phyloP scores from a whole-genome alignment of 1,140 invertebrate genomes.

The Hylaeus anthracinus region DNA sequence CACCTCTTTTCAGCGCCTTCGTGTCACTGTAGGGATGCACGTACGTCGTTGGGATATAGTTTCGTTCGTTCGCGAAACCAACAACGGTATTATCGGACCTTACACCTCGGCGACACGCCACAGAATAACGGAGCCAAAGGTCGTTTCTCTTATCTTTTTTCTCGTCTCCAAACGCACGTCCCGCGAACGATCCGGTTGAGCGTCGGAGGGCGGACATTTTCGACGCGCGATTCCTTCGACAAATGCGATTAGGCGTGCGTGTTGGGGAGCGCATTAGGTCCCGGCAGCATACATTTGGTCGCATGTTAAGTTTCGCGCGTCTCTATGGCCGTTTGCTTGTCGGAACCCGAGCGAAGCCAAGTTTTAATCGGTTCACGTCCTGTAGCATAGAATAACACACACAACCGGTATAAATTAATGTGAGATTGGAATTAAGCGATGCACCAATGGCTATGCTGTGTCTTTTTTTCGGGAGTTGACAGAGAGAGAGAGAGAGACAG shows the following conservation, averaged over 20 bases:
- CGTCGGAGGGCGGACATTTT: slow-evolving; percentile 42
- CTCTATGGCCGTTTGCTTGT: slow-evolving; percentile 75
- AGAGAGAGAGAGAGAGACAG: no score
- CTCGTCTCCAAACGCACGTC: slow-evolving; percentile 41
- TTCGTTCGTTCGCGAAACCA: slow-evolving; percentile 51
- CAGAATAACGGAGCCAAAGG: slow-evolving; percentile 78
- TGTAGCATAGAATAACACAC: slow-evolving; percentile 76
- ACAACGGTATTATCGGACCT: slow-evolving; percentile 47
- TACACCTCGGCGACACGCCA: slow-evolving; percentile 66
- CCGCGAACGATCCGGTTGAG: slow-evolving; percentile 56
- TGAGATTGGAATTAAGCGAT: slow-evolving; percentile 70
- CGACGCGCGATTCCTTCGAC: slow-evolving; percentile 29
- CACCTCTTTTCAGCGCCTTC: no score
- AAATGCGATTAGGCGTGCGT: slow-evolving; percentile 47
- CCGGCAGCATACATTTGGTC: slow-evolving; percentile 59
- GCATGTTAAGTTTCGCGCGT: slow-evolving; percentile 66
- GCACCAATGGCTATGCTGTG: slow-evolving; percentile 80
- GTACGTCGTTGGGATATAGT: slow-evolving; percentile 26
- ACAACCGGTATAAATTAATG: slow-evolving; percentile 70
- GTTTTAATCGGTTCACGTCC: slow-evolving; percentile 78
- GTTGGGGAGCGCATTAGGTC: slow-evolving; percentile 34
- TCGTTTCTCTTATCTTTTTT: neutral
- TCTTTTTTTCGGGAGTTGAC: slow-evolving; percentile 21
- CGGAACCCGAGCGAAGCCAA: slow-evolving; percentile 76
- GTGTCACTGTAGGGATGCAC: neutral